phyloP scores from a whole-genome alignment of 2,888 invertebrate species.

The Tridacna gigas region DNA sequence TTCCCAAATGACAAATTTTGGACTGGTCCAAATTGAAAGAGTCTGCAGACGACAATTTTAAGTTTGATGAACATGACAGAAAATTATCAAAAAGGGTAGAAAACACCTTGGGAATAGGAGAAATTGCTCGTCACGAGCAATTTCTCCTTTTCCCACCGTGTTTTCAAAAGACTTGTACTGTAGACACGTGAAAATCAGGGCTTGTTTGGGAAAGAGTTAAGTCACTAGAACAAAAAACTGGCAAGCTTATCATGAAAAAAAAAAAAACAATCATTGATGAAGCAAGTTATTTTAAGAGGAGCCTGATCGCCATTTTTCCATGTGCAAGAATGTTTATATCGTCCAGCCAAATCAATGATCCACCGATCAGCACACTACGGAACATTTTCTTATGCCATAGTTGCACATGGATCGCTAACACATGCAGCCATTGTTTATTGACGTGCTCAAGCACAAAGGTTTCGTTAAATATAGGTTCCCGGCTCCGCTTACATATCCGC shows the following conservation, averaged over 20 bases:
- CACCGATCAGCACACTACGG: conserved; percentile 19
- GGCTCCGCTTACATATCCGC: not conserved
- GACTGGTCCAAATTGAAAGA: too few relatives aligned
- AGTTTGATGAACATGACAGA: too few relatives aligned
- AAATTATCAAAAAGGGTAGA: too few relatives aligned
- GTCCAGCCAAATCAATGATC: conserved; percentile 36
- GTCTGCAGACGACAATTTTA: too few relatives aligned
- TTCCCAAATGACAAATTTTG: too few relatives aligned
- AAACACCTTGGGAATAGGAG: too few relatives aligned
- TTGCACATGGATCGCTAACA: conserved; percentile 20
- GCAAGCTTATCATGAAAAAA: too few relatives aligned
- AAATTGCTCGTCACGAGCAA: too few relatives aligned
- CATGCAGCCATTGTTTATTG: conserved; percentile 24
- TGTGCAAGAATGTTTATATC: conserved; percentile 17
- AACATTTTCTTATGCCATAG: conserved; percentile 26
- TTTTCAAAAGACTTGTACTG: too few relatives aligned
- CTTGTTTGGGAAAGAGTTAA: too few relatives aligned
- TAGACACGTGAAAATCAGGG: too few relatives aligned
- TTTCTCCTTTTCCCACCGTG: too few relatives aligned
- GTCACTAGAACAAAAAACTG: not conserved
- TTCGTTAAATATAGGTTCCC: conserved; percentile 33
- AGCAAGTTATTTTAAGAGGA: not conserved
- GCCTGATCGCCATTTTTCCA: conserved; percentile 12
- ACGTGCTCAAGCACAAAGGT: conserved; percentile 27
- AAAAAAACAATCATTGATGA: not conserved